Percentiles rank a stretch among this genome's conserved stretches.
These are phyloP conservation scores for Drosophila equinoxialis DNA, from an alignment of 1,140 invertebrate genomes.

Conservation along the genomic window DNA sequence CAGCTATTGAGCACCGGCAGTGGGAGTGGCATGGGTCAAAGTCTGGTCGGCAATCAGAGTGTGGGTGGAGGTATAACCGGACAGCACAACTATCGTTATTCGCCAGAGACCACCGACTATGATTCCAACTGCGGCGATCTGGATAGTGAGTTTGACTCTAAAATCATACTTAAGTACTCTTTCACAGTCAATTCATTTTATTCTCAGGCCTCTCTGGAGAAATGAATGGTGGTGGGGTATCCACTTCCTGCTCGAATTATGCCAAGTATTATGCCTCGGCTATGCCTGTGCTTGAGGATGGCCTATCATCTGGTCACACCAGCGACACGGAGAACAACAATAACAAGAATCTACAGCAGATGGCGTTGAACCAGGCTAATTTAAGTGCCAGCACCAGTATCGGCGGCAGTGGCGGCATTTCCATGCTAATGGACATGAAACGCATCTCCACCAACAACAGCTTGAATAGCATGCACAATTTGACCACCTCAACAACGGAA, in stretches of 20 bases:
- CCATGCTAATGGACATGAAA: slow-evolving; percentile 82
- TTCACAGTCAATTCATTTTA: background rate
- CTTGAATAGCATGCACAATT: slow-evolving; percentile 78
- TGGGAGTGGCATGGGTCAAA: slow-evolving; percentile 46
- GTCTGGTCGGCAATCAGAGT: slow-evolving; percentile 31
- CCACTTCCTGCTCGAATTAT: slow-evolving; percentile 78
- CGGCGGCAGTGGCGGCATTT: slow-evolving; percentile 75
- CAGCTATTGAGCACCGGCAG: slow-evolving; percentile 62
- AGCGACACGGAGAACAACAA: slow-evolving; percentile 93
- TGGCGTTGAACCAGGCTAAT: slow-evolving; percentile 29
- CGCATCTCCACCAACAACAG: slow-evolving; percentile 79
- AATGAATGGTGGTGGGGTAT: slow-evolving; percentile 74
- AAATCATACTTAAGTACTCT: background rate
- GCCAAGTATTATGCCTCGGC: slow-evolving; percentile 83
- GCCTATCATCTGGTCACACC: slow-evolving; percentile 94
- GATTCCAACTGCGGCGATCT: slow-evolving; percentile 94
- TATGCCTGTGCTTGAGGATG: slow-evolving; percentile 97
- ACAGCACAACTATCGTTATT: slow-evolving; percentile 89
- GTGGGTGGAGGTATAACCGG: slow-evolving; percentile 51
- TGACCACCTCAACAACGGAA: slow-evolving; percentile 69
- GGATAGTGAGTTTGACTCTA: slow-evolving; percentile 85
- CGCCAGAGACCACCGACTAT: slow-evolving; percentile 97
- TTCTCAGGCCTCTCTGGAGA: slow-evolving; percentile 82
- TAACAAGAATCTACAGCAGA: slow-evolving; percentile 66
- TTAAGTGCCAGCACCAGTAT: slow-evolving; percentile 65